Base-by-base conservation (phyloP, 2,888 invertebrate genomes). In the Pristionchus exspectatus region DNA sequence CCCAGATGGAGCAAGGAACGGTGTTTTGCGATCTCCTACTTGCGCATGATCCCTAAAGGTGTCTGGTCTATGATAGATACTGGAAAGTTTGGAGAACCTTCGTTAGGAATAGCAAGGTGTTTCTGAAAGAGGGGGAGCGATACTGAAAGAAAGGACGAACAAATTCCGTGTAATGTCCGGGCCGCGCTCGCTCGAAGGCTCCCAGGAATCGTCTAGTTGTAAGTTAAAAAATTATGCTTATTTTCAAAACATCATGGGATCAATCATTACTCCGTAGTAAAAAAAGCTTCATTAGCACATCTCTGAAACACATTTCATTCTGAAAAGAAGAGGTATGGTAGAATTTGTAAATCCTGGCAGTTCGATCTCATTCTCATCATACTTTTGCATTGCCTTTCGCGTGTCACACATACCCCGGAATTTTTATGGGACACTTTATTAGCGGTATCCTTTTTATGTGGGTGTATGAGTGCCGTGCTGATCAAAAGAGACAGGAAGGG, bases 381-480 rank as follows among this genome's bases (percentile, higher is more conserved):
- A 24, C 38, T 33, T 38, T 74, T 2, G 2, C 16, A 4, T 74
- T 16, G 18, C n/a, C 21, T 38, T 21, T 21, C 24, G n/a, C 63
- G 24, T 63, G 63, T 63, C 63, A 63, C 24, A 59, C 63, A 63
- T 74, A 24, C 74, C 21, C 74, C 38, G 66, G 2, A 18, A 38
- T 44, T 74, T 74, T 74, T 74, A 74, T 74, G 38, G 74, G 74
- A 30, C 69, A 38, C 74, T 74, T 74, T 74, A 74, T 74, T 74
- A 74, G 74, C 74, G 74, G 74, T 38, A 38, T 38, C 24, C 74
- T 74, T 74, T 74, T 74, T 74, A 74, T 74, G 74, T 74, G 69
- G 30, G 69, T 30, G 27, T 74, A 63, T 63, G 63, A 63, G 63
- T 63, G 63, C n/a, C 38, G 38, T 21, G 74, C 74, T 33, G 63